Conservation (phyloP, 2,888 invertebrate genomes). For the Hydrotaea cyrtoneurina region DNA sequence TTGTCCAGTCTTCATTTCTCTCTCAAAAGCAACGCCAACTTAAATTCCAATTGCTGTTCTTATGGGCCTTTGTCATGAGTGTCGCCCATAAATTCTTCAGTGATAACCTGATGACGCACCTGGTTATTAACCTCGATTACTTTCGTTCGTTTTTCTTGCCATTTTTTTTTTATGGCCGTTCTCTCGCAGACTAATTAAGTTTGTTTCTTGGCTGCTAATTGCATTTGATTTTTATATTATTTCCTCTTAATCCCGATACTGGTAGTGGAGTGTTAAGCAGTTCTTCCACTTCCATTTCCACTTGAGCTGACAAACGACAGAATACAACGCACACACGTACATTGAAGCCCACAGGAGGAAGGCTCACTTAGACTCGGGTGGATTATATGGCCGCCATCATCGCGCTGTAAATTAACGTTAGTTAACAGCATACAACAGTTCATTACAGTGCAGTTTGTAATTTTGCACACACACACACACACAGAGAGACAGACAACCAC, state of each 20-base stretch:
- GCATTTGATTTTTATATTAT: conserved; percentile 78
- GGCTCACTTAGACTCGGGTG: neutral
- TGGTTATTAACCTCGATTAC: conserved; percentile 32
- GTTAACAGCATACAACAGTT: conserved; percentile 45
- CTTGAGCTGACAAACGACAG: neutral
- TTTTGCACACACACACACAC: conserved; percentile 23
- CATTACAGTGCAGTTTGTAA: conserved; percentile 38
- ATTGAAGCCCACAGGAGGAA: neutral
- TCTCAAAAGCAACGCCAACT: no score
- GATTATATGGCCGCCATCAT: conserved; percentile 45
- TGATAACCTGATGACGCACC: conserved; percentile 23
- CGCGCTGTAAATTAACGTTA: conserved; percentile 61
- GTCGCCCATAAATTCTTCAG: conserved; percentile 4
- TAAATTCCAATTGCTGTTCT: no score
- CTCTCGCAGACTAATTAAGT: conserved; percentile 76
- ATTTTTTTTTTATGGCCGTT: conserved; percentile 31
- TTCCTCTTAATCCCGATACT: conserved; percentile 5
- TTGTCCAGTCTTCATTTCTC: no score
- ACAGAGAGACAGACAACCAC: neutral
- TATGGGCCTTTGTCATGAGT: neutral
- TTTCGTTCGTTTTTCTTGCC: no score
- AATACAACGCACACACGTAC: no score
- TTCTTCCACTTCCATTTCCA: neutral
- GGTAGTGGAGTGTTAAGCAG: neutral
- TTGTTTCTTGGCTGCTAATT: conserved; percentile 77